Evolutionary conservation across 1,140 invertebrate genomes (phyloP).

Genomic region (Tetramorium alpestre): DNA sequence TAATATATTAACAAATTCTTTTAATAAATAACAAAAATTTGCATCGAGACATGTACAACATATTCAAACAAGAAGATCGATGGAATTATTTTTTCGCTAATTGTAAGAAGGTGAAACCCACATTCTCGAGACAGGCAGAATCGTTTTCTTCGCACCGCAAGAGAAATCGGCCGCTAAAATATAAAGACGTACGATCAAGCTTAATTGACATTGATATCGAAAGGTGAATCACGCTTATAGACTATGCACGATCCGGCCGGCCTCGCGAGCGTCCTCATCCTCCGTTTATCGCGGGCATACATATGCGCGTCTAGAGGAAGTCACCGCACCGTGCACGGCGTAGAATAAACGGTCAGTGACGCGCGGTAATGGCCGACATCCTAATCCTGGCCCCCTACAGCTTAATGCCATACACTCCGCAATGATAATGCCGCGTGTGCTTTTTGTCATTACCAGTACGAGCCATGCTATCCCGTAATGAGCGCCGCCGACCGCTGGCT

Average conservation of each 20-base stretch:
- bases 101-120: neutral
- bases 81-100: neutral
- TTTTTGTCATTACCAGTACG: conserved; percentile 84
- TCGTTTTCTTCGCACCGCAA: neutral
- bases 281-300: conserved; percentile 78
- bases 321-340: conserved; percentile 79
- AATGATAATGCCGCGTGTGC: conserved; percentile 85
- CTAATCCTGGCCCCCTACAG: conserved; percentile 85
- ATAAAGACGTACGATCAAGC: conserved; percentile 35
- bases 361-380: conserved; percentile 86
- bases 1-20: neutral
- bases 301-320: conserved; percentile 83
- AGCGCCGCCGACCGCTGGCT: conserved; percentile 67
- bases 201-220: conserved; percentile 52
- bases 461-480: conserved; percentile 77
- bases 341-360: conserved; percentile 86
- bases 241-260: conserved; percentile 64
- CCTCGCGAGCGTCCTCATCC: conserved; percentile 81
- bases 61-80: neutral
- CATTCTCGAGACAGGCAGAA: neutral
- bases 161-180: neutral
- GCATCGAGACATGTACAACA: too few relatives aligned
- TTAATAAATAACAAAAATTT: neutral
- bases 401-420: conserved; percentile 82
- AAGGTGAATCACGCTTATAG: conserved; percentile 61